Evolutionary conservation across 1,140 invertebrate genomes (phyloP), one percentile per base, ranked within the genome.

Genomic region (Harpegnathos saltator): DNA sequence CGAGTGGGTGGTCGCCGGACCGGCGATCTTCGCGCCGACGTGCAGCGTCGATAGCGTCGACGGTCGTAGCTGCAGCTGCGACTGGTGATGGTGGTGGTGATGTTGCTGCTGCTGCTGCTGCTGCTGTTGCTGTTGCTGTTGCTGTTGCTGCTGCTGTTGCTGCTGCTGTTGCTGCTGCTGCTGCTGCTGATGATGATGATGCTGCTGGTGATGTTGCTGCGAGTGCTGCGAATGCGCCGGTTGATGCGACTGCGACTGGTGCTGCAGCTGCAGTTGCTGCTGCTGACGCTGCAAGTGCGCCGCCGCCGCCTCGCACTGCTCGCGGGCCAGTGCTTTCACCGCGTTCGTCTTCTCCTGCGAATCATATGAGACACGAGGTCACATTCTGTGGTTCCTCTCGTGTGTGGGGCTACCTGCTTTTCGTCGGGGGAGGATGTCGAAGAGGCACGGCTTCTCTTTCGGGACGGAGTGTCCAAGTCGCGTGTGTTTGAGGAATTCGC

Each of bases 311-410:
- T 94, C 93, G 89, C 92, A 94, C 63, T 94, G 94, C 62, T 95
- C 94, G 14, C 94, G 92, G 24, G 94, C 94, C 3, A 95, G 69
- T 14, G 93, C 93, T 85, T 95, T 94, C 44, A 95, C 94, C 26
- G 95, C 95, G 78, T 95, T 95, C 86, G 95, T 95, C 89, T 95
- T 95, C 90, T 95, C 95, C 95, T 95, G 78, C 81, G 88, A 85
- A 85, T 68, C 3, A 11, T 14, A 22, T 22, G 44, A 56, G 3
- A 71, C 11, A 9, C 7, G 38, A 44, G 38, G 38, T 44, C 38
- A 33, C 7, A 9, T 11, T 11, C 38, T 3, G 38, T 9, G 38
- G 38, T 44, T 9, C 11, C 38, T 44, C 38, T 33, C 33, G 1
- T 7, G 38, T 44, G 38, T 9, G 38, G 38, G 38, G 38, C 38